Percentiles rank a stretch among this genome's conserved stretches.
Conservation (phyloP, 2,797 vertebrate species). For the Pipistrellus kuhlii region DNA sequence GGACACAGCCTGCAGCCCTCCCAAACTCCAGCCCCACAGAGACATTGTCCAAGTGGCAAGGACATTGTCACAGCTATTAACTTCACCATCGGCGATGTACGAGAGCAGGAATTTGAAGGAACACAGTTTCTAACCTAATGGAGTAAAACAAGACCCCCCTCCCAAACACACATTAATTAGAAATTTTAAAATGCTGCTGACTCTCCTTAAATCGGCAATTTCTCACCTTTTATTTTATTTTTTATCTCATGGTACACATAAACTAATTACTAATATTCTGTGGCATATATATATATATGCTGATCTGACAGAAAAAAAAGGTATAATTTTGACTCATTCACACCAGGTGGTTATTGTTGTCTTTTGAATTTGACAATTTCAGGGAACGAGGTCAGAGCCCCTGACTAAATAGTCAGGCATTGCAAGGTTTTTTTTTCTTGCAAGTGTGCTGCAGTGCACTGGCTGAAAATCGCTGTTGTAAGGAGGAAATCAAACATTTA, state of each 20-base stretch:
- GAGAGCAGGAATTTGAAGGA: neutral
- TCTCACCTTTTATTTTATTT: neutral
- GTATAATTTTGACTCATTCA: neutral
- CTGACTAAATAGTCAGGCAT: neutral
- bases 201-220: neutral
- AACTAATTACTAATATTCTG: neutral
- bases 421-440: neutral
- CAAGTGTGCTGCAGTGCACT: neutral
- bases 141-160: accelerated
- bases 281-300: neutral
- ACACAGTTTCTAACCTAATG: neutral
- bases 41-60: neutral
- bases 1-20: accelerated
- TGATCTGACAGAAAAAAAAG: neutral
- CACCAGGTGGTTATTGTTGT: neutral
- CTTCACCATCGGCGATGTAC: accelerated
- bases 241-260: neutral
- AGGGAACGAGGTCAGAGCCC: neutral
- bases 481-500: neutral
- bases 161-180: neutral
- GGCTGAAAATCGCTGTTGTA: no score
- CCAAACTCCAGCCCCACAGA: accelerated
- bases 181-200: neutral
- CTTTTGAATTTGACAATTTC: neutral
- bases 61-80: accelerated